Conservation (phyloP, 2,888 invertebrate genomes). For the Chouioia cunea region DNA sequence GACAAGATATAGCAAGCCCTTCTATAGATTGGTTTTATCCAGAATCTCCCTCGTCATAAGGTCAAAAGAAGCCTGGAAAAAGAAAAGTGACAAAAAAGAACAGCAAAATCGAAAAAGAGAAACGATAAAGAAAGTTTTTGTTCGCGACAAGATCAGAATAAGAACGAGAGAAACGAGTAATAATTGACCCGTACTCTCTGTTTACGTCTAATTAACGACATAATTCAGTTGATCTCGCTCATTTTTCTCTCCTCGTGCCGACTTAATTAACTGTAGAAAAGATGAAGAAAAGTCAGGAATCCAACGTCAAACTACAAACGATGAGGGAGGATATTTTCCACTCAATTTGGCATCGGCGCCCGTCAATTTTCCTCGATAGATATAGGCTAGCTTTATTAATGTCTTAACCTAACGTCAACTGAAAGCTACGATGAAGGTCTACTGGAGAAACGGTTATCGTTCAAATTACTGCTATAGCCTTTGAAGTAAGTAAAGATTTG, state of each 20-base stretch:
- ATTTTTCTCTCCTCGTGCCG: conserved; percentile 2
- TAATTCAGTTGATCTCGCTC: conserved; percentile 26
- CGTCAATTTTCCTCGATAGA: not conserved
- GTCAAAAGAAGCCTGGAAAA: not conserved
- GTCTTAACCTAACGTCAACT: conserved; percentile 51
- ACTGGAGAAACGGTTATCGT: not conserved
- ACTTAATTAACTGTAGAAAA: conserved; percentile 35
- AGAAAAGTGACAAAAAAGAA: not conserved
- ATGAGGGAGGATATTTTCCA: conserved; percentile 34
- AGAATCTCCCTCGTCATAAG: conserved; percentile 8
- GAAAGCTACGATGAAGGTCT: conserved; percentile 54
- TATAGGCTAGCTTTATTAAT: conserved; percentile 44
- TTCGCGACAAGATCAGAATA: not conserved
- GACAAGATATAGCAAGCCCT: conserved; percentile 22
- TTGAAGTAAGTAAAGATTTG: too few species aligned
- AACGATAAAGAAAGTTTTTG: not conserved
- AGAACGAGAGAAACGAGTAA: not conserved
- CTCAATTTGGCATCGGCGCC: conserved; percentile 32
- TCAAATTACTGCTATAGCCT: too few species aligned
- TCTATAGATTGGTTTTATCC: conserved; percentile 4
- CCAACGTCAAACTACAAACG: not conserved
- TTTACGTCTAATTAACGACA: conserved; percentile 38
- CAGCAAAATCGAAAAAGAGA: not conserved
- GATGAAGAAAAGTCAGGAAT: conserved; percentile 31
- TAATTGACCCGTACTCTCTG: conserved; percentile 34